phyloP scores from a whole-genome alignment of 2,113 vertebrate species.

The Speoplatyrhinus poulsoni region DNA sequence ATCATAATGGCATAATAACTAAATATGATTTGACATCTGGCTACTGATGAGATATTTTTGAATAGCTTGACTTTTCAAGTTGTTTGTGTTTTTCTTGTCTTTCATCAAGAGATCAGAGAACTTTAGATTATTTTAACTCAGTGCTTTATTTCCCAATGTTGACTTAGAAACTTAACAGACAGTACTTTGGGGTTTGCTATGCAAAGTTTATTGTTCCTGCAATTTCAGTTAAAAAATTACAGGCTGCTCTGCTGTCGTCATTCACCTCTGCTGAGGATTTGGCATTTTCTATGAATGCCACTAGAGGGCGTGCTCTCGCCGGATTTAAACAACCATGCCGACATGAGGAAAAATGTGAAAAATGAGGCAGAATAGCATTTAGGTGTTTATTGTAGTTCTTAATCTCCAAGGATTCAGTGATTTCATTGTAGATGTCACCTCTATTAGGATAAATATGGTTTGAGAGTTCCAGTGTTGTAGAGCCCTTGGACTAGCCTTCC shows the following conservation, averaged over 20 bases:
- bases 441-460: no score
- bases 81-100: no score
- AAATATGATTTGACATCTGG: no score
- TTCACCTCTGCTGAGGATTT: background rate
- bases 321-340: background rate
- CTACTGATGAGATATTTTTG: no score
- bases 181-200: background rate
- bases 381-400: background rate
- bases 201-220: slow-evolving; percentile 1
- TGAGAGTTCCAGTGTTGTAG: no score
- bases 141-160: background rate
- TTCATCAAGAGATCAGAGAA: background rate
- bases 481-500: no score
- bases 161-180: background rate
- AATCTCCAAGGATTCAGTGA: no score
- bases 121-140: background rate
- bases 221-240: background rate
- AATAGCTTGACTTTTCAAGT: no score
- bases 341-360: background rate
- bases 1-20: no score
- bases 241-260: background rate
- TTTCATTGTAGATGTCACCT: no score
- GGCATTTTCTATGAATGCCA: background rate
- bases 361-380: background rate
- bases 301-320: slow-evolving; percentile 11